phyloP scores from a whole-genome alignment of 2,113 vertebrate species.

The Apteryx owenii region DNA sequence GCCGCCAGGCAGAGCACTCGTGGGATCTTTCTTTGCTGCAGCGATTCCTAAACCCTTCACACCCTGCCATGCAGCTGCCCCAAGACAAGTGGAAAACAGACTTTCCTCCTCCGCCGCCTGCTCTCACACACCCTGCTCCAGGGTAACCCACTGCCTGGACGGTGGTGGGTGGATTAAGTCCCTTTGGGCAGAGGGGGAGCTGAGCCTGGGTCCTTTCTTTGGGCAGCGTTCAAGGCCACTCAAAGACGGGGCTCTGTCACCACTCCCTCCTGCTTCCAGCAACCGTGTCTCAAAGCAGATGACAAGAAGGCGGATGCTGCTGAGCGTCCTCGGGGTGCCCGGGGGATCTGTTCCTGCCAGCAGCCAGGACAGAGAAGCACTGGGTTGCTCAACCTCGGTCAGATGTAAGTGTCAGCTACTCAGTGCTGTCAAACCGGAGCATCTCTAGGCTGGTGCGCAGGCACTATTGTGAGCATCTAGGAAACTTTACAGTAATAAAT shows the following conservation, averaged over 20 bases:
- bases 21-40: background rate
- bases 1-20: background rate
- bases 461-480: background rate
- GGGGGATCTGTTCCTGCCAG: background rate
- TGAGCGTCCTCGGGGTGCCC: background rate
- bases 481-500: background rate
- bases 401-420: background rate
- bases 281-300: background rate
- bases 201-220: background rate
- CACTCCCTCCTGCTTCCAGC: background rate
- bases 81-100: background rate
- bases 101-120: background rate
- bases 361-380: accelerated
- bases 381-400: background rate
- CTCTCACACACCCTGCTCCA: background rate
- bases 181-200: background rate
- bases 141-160: background rate
- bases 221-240: background rate
- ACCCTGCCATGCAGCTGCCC: background rate
- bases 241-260: background rate
- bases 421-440: background rate
- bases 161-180: background rate
- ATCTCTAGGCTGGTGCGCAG: background rate
- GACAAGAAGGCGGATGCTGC: background rate
- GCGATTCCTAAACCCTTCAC: background rate